Base-by-base conservation (phyloP, 2,797 vertebrate genomes). In the Remorina albescens region DNA sequence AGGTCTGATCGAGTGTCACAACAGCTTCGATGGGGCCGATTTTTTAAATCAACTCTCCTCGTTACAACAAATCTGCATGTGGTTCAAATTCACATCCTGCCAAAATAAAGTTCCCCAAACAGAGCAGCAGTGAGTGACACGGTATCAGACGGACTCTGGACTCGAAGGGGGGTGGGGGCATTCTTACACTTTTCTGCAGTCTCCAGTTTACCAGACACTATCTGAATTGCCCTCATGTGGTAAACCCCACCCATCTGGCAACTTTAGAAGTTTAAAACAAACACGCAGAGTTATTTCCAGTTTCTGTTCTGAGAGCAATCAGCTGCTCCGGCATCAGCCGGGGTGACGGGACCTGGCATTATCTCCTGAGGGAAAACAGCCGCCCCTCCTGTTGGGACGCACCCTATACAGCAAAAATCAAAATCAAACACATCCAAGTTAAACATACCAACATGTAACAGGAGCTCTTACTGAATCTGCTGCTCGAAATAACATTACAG, bases 321-420 rank as follows among this genome's bases (percentile, higher is more conserved):
- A 74, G 68, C 67, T 65, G 76, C 69, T 80, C 3, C 55, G 63
- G 60, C 54, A n/a, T 71, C 51, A 64, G 55, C 34, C 53, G 28
- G 64, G 67, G 60, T 66, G 59, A 71, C 50, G 3, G 62, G 74
- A 81, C 66, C 39, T 85, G 79, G 68, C 57, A 58, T 81, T 78
- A 79, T 86, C 80, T 83, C 61, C 73, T 76, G 76, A 83, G 60
- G 49, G 74, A 67, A 82, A 78, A 72, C 83, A 82, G 82, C 36
- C 67, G 76, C 36, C 63, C 30, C 50, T 65, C 34, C 44, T 53
- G 68, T 72, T 70, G 6, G 50, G 25, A 62, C 70, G 59, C 53
- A 23, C 59, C 54, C 16, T 10, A 10, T 12, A 4, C 69, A 58
- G 51, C 59, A 59, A 76, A n/a, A 78, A 89, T 80, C 81, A 87